A percentile compares a stretch with the other conserved stretches of the same genome.
Evolutionary conservation across 2,797 vertebrate genomes (phyloP).

Genomic region (Nyctalus aviator): DNA sequence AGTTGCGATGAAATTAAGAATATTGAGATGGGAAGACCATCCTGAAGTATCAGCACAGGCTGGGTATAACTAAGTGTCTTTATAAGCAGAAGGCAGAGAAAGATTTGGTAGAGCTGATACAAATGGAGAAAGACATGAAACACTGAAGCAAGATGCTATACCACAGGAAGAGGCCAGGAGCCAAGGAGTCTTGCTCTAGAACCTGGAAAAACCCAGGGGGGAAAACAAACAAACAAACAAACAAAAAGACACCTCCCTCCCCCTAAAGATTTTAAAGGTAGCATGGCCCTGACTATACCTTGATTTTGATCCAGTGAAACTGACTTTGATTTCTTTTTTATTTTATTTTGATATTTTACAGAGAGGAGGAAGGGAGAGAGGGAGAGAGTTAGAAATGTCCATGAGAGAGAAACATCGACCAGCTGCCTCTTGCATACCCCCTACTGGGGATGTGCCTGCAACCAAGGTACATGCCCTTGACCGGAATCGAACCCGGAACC

Average conservation of each 20-base stretch:
- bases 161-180: background rate
- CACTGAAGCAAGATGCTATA: background rate
- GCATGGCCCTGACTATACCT: background rate
- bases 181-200: background rate
- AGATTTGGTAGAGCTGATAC: background rate
- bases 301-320: background rate
- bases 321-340: background rate
- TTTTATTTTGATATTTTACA: no score
- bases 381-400: no score
- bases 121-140: background rate
- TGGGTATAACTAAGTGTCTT: background rate
- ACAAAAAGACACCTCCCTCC: no score
- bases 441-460: no score
- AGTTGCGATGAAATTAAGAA: background rate
- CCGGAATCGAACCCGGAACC: no score
- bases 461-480: no score
- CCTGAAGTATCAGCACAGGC: background rate
- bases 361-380: no score
- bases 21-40: background rate
- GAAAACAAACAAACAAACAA: no score
- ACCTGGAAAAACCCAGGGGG: background rate
- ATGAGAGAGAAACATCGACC: no score
- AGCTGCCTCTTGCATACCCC: no score
- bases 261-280: background rate
- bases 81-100: background rate